Evolutionary conservation across 2,113 vertebrate genomes (phyloP), one percentile per base, ranked within the genome.

Genomic region (Vidua macroura): DNA sequence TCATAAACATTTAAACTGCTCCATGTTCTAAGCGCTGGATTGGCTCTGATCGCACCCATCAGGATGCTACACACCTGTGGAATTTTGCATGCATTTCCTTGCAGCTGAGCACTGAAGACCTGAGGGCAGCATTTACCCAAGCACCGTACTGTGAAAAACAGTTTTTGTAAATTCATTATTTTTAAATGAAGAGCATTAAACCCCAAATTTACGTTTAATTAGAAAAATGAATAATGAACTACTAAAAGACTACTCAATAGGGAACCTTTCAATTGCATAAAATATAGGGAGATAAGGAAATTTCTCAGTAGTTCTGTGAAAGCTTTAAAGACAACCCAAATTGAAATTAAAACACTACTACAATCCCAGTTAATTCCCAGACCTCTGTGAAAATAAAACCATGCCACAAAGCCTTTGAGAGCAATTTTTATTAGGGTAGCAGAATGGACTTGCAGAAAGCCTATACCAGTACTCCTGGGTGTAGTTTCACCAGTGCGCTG

Each of bases 341-440:
- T 24, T 56, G 49, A 63, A 69, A 63, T 63, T 23, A 56, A 60
- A 83, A 43, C 5, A 11, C 27, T n/a, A 23, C 52, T 28, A 44
- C 18, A 13, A 56, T 33, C 64, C 72, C 56, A 21, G 56, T 24
- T 70, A 62, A 86, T 4, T 46, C 58, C 68, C 59, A 68, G 21
- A 51, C 44, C 39, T 58, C 74, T 49, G 70, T 82, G 79, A 79
- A 95, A 96, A 97, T 83, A 97, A 97, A 96, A 93, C 88, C 86
- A 97, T 93, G 88, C 83, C 64, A 96, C 92, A 92, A 96, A 83
- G 56, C 92, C 85, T 97, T 85, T 91, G 96, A 98, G 96, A 98
- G 96, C 96, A 93, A 95, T 96, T 98, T 98, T 98, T 98, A 98
- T 98, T 95, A 96, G 95, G 97, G 94, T 92, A 98, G 97, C 97